These are phyloP conservation scores for Crocallis elinguaria DNA, from an alignment of 2,888 invertebrate genomes.

Conservation along the genomic window DNA sequence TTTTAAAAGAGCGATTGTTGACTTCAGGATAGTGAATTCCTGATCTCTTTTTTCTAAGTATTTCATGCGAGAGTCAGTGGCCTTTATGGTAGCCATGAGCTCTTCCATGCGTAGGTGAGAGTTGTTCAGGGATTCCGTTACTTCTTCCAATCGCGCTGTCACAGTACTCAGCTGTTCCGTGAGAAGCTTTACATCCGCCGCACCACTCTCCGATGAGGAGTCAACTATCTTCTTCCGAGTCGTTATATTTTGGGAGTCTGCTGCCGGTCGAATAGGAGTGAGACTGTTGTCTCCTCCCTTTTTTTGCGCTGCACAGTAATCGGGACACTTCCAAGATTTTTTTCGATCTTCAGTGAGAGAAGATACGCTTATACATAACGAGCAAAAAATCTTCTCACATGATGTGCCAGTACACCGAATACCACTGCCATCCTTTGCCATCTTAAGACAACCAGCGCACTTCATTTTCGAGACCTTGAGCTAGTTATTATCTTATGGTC, in stretches of 20 bases:
- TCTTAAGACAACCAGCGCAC: neutral
- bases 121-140: neutral
- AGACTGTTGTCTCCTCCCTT: no score
- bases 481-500: neutral
- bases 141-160: constrained; percentile 1
- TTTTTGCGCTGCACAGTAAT: no score
- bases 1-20: neutral
- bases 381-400: neutral
- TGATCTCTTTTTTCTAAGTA: no score
- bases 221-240: no score
- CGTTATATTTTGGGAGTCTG: no score
- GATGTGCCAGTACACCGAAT: neutral
- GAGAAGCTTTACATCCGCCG: neutral
- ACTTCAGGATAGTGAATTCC: neutral
- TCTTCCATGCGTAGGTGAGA: constrained; percentile 2
- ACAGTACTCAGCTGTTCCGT: neutral
- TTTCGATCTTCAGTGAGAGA: neutral
- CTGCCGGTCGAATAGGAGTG: no score
- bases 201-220: neutral
- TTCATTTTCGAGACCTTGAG: neutral
- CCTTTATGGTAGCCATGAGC: neutral
- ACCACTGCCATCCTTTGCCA: neutral
- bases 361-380: neutral
- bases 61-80: no score
- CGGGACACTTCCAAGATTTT: neutral